Evolutionary conservation across 37 sponge, comb jelly and placozoan genomes (phyloP), one percentile per base, ranked within the genome.

Genomic region (Axinella damicornis): DNA sequence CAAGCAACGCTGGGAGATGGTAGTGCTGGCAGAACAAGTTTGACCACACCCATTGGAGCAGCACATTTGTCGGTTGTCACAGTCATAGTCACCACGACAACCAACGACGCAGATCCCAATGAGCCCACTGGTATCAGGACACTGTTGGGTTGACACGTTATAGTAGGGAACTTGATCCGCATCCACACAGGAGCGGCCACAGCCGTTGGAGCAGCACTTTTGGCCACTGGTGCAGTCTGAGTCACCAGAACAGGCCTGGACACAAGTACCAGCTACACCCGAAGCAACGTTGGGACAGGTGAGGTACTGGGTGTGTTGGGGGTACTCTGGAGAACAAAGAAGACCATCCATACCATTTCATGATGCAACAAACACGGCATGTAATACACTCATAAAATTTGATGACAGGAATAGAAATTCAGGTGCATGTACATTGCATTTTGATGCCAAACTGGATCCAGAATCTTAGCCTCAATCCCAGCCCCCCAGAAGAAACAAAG

Each of bases 21-120:
- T 46, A 4, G 9, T 9, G 9, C 46, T 46, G 9, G 46, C 4
- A 20, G 24, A 27, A 40, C 86, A 85, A 0, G 70, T 19, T 24
- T 16, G 57, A 22, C 69, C 86, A 77, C 86, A 85, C 24, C 86
- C 78, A 70, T 77, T 77, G 36, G 86, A 77, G 33, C 86, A 85
- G 69, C 86, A 85, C 34, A 77, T 34, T 34, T 70, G 32, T 15
- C 28, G 58, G 2, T 56, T 27, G 0, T 5, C 13, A 22, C 86
- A 85, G 59, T 75, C 57, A 40, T 68, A 33, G 28, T 85, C 72
- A 37, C 37, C 33, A 0, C 46, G 5, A 35, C 86, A 85, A 15
- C 34, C 19, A 6, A 22, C 19, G 5, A 31, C 57, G 27, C 85
- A 85, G 22, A 66, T 64, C 2, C 79, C 67, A 58, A 76, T 5